A percentile compares a stretch with the other conserved stretches of the same genome.
Evolutionary conservation across 2,113 vertebrate genomes (phyloP).

Genomic region (Herpailurus yagouaroundi): DNA sequence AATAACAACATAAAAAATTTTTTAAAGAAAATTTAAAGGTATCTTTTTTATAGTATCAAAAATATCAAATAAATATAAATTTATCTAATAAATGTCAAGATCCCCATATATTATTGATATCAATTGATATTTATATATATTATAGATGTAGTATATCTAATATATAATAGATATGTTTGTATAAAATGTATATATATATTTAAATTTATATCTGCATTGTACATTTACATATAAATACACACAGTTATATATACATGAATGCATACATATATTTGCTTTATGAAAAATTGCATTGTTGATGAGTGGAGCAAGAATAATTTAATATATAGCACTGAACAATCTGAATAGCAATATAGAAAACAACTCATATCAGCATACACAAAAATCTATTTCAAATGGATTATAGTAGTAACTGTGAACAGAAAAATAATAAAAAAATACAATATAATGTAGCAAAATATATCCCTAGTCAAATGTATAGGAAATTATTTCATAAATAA

Average conservation of each 20-base stretch:
- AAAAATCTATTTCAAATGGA: neutral
- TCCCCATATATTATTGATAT: neutral
- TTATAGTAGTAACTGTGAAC: neutral
- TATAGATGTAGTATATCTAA: neutral
- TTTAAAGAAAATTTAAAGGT: neutral
- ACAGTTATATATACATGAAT: neutral
- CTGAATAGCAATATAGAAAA: neutral
- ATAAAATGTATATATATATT: neutral
- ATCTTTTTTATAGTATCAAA: neutral
- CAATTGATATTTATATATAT: neutral
- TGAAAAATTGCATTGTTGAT: neutral
- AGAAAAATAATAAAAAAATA: neutral
- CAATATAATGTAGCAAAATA: neutral
- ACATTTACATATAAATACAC: neutral
- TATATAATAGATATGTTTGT: neutral
- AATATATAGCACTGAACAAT: neutral
- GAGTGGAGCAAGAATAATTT: neutral
- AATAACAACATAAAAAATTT: too few species aligned
- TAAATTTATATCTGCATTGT: neutral
- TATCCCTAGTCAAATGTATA: neutral
- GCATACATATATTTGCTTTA: neutral
- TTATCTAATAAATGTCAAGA: neutral
- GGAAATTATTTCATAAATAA: neutral
- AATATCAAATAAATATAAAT: neutral
- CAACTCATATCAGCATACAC: neutral